Evolutionary conservation across 2,113 vertebrate species (phyloP), one percentile per base, ranked within the genome.

Genomic region (Excalfactoria chinensis): DNA sequence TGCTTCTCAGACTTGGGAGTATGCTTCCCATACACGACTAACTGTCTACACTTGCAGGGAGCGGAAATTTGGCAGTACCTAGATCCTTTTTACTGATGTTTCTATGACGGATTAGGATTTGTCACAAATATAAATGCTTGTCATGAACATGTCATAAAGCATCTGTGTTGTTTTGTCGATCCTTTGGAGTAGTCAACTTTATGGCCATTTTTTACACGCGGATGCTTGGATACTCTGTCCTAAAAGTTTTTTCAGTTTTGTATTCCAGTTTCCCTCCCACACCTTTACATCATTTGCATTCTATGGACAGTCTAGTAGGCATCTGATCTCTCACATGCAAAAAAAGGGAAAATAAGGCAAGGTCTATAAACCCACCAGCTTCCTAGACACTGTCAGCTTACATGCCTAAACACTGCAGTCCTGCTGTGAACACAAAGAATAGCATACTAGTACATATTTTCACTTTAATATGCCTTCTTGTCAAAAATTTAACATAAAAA

Each of bases 11-110:
- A 13, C 12, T 43, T 16, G 10, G 1, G 32, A 40, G 13, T 53
- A 9, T 1, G 0, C 44, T 49, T 71, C n/a, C 48, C 25, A n/a
- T 49, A 60, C 28, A 9, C 13, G 2, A 1, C 13, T 40, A 11
- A 34, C 0, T 0, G 13, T 15, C 17, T 55, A 17, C 13, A 9
- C 8, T 79, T n/a, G 15, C 13, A 6, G 32, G 5, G 23, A 68
- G 3, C 14, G 30, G 30, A 26, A 63, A 32, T 43, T 28, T 1
- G 3, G 6, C 8, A n/a, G 11, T 35, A 7, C 6, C 28, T 35
- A 34, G 17, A 37, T 49, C 32, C 10, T 26, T 70, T 26, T 70
- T 6, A n/a, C 62, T 63, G 14, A 15, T 51, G 9, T 16, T 88
- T 23, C 32, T 48, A 3, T 20, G 30, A 48, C 19, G 32, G 4